Evolutionary conservation across 1,140 invertebrate species (phyloP).

Genomic region (Triops cancriformis): DNA sequence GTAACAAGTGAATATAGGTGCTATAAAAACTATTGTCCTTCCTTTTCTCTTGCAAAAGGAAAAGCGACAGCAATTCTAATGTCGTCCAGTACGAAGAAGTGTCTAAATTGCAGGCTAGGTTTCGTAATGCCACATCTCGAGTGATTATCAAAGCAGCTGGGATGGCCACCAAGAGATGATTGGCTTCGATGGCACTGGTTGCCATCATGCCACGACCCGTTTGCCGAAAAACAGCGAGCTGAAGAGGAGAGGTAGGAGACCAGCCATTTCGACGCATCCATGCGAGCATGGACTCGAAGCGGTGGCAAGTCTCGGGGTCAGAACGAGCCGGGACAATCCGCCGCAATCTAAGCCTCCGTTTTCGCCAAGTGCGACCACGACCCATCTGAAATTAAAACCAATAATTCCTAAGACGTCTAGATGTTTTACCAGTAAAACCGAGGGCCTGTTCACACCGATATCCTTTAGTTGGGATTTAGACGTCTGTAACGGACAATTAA

Average conservation of each 20-base stretch:
- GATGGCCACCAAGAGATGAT: constrained; percentile 37
- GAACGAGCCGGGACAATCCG: neutral
- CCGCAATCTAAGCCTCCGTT: neutral
- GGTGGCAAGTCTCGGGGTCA: neutral
- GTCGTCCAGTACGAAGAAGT: constrained; percentile 26
- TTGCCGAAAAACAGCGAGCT: constrained; percentile 31
- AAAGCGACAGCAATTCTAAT: constrained; percentile 27
- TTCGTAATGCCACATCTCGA: constrained; percentile 31
- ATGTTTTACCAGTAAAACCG: neutral
- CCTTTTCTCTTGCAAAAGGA: constrained; percentile 16
- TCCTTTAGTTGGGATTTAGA: too few relatives aligned
- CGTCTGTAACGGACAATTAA: too few relatives aligned
- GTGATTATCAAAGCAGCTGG: constrained; percentile 38
- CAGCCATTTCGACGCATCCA: neutral
- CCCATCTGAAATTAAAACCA: constrained; percentile 10
- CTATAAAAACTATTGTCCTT: constrained; percentile 39
- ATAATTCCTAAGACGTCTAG: neutral
- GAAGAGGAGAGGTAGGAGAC: constrained; percentile 15
- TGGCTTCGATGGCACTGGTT: constrained; percentile 32
- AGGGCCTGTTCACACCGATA: too few relatives aligned
- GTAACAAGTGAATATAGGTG: constrained; percentile 39
- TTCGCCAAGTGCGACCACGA: neutral
- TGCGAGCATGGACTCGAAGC: neutral
- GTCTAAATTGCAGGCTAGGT: constrained; percentile 10
- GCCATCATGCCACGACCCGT: constrained; percentile 41